A percentile compares a stretch with the other conserved stretches of the same genome.
Evolutionary conservation across 1,140 invertebrate species (phyloP).

Genomic region (Caenorhabditis briggsae): DNA sequence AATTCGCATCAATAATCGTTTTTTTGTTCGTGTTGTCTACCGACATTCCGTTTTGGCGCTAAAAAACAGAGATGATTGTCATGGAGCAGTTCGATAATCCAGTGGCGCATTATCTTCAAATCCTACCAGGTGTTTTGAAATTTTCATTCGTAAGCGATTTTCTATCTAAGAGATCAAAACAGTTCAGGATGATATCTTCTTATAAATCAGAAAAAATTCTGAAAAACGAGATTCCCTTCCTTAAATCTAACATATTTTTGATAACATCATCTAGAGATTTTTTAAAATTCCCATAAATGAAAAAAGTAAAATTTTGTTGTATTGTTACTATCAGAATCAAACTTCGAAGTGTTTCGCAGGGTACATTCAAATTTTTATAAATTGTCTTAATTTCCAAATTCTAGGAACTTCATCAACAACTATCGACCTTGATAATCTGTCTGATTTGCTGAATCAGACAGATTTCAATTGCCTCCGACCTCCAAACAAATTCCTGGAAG

Average conservation of each 20-base stretch:
- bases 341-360: background rate
- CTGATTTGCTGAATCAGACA: slow-evolving; percentile 55
- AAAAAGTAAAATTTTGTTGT: slow-evolving; percentile 1
- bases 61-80: background rate
- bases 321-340: slow-evolving; percentile 3
- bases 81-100: slow-evolving; percentile 51
- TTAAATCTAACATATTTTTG: background rate
- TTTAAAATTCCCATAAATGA: background rate
- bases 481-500: slow-evolving; percentile 57
- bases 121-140: slow-evolving; percentile 29
- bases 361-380: background rate
- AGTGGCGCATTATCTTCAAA: slow-evolving; percentile 33
- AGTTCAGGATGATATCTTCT: slow-evolving; percentile 14
- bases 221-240: too few species aligned
- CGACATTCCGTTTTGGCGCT: background rate
- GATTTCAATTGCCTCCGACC: slow-evolving; percentile 64
- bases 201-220: slow-evolving; percentile 1
- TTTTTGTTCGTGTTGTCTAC: slow-evolving; percentile 35
- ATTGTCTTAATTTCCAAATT: background rate
- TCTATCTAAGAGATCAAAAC: slow-evolving; percentile 26
- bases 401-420: slow-evolving; percentile 57
- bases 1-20: slow-evolving; percentile 49
- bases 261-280: background rate
- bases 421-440: slow-evolving; percentile 59
- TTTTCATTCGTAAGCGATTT: background rate